Percentiles rank a stretch among this genome's conserved stretches.
These are phyloP conservation scores for Triops longicaudatus DNA, from an alignment of 1,140 invertebrate genomes.

Conservation along the genomic window DNA sequence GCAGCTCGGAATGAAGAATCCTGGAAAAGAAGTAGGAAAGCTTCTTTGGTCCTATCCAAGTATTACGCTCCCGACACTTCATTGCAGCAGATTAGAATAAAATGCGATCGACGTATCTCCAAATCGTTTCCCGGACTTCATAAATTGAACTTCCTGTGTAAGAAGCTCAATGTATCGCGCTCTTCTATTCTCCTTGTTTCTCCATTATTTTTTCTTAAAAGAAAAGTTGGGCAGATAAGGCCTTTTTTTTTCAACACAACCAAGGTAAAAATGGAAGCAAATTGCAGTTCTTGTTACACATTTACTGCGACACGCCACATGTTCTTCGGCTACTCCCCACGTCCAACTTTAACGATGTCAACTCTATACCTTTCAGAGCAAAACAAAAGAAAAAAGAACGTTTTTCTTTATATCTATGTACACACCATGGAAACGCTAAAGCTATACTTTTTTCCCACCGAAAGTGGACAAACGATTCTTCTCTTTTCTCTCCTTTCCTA, in stretches of 20 bases:
- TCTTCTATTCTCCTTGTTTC: too few species aligned
- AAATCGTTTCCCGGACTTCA: too few species aligned
- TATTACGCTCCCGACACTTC: background rate
- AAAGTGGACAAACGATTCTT: background rate
- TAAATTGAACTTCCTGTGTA: background rate
- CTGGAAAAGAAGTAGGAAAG: background rate
- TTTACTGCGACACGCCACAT: constrained; percentile 2
- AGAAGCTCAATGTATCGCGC: too few species aligned
- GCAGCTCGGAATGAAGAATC: background rate
- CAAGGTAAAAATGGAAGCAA: background rate
- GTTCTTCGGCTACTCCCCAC: background rate
- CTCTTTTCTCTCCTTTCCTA: too few species aligned
- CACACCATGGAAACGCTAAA: background rate
- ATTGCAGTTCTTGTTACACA: constrained; percentile 12
- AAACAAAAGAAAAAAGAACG: background rate
- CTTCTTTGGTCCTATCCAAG: background rate
- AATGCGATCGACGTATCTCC: background rate
- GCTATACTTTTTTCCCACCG: background rate
- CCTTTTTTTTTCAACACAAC: background rate
- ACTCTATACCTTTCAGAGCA: background rate
- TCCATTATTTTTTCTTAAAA: too few species aligned
- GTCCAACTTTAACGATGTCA: constrained; percentile 15
- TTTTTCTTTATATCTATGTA: background rate
- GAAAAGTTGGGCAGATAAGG: too few species aligned
- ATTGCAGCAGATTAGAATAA: background rate